A percentile compares a stretch with the other conserved stretches of the same genome.
These are phyloP conservation scores for Eupleurogrammus muticus DNA, from an alignment of 2,797 vertebrate species.

Conservation along the genomic window DNA sequence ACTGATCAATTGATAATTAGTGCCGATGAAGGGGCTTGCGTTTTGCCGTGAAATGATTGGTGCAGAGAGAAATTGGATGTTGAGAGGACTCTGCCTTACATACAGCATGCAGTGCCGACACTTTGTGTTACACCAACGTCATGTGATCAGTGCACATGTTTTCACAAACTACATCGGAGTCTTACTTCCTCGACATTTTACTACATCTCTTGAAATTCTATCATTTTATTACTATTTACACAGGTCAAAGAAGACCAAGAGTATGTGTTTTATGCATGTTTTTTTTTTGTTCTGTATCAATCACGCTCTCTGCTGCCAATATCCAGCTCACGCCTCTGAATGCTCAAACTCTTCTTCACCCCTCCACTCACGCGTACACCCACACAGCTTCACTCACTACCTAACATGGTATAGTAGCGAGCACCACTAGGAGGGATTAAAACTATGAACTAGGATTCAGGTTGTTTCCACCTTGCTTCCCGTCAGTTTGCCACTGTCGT, in stretches of 20 bases:
- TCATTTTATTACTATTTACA: neutral
- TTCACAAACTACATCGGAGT: neutral
- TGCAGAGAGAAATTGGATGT: slow-evolving; percentile 29
- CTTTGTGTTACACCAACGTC: slow-evolving; percentile 1
- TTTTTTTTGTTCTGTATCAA: slow-evolving; percentile 49
- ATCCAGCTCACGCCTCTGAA: slow-evolving; percentile 64
- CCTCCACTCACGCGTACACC: slow-evolving; percentile 75
- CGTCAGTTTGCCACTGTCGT: slow-evolving; percentile 26
- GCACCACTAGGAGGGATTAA: slow-evolving; percentile 61
- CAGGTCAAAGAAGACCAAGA: slow-evolving; percentile 25
- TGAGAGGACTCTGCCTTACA: neutral
- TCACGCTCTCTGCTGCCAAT: slow-evolving; percentile 50
- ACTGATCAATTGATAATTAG: slow-evolving; percentile 13
- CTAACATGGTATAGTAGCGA: slow-evolving; percentile 72
- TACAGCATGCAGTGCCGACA: neutral
- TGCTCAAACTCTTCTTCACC: slow-evolving; percentile 67
- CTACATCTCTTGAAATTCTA: slow-evolving; percentile 6
- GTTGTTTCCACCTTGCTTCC: slow-evolving; percentile 58
- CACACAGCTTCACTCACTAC: slow-evolving; percentile 70
- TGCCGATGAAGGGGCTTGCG: neutral
- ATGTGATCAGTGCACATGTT: neutral
- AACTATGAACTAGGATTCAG: slow-evolving; percentile 52
- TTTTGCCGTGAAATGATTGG: slow-evolving; percentile 7
- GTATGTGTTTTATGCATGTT: slow-evolving; percentile 30
- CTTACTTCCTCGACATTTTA: neutral